Evolutionary conservation across 2,113 vertebrate genomes (phyloP), one percentile per base, ranked within the genome.

Genomic region (Eleginops maclovinus): DNA sequence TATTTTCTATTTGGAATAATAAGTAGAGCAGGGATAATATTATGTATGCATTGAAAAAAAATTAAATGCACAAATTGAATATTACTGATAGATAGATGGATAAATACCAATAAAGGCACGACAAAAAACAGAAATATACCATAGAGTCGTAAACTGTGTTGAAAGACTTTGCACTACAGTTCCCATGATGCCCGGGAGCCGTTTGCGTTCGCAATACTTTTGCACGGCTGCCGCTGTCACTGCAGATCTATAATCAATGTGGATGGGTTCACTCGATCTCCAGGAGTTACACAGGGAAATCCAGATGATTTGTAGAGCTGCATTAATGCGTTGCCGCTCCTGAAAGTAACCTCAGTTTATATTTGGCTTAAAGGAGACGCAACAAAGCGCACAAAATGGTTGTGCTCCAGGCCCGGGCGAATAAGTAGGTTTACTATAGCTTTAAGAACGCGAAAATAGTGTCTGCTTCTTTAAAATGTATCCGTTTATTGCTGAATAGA

Each of bases 321-420:
- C 62, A 41, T 4, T 76, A 81, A 63, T 31, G 61, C 56, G 64
- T 43, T 51, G 76, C 82, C 64, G 79, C 86, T 78, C 70, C 26
- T 73, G 78, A 87, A 74, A 14, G 79, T 69, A 72, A 22, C 87
- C 68, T 67, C 81, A 21, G 87, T 91, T 89, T 86, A 85, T 89
- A 90, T 93, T 91, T 87, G 85, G 91, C 90, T 95, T 95, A 95
- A 95, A 95, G 95, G 95, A 95, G 94, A 95, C 94, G 95, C 94
- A 91, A 95, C 94, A 95, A 94, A 94, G 92, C 89, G 82, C 78
- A 87, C 87, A 87, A 90, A 78, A 93, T 90, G 90, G 89, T 67
- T 86, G 87, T 64, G 76, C 83, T 63, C 46, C 58, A 79, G 86
- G 85, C 79, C 67, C 71, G 51, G 79, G 69, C 84, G 69, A 87